Evolutionary conservation across 1,140 invertebrate genomes (phyloP).

Genomic region (Leptoteleia sp.): DNA sequence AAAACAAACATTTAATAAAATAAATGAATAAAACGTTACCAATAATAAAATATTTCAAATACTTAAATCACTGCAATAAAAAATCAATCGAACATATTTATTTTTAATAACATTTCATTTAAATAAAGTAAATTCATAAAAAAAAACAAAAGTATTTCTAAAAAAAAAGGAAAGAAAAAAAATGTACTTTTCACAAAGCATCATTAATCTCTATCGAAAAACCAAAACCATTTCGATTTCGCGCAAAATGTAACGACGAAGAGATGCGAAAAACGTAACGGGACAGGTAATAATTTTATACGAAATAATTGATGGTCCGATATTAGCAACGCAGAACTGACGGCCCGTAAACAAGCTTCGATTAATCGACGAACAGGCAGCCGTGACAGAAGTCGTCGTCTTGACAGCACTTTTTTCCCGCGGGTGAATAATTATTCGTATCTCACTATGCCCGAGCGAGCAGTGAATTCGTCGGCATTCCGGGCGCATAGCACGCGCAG

Average conservation of each 20-base stretch:
- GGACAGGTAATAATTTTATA: constrained; percentile 19
- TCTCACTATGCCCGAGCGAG: constrained; percentile 29
- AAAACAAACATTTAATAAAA: too few relatives aligned
- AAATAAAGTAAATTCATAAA: too few relatives aligned
- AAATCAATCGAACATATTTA: too few relatives aligned
- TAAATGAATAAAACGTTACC: too few relatives aligned
- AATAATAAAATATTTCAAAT: too few relatives aligned
- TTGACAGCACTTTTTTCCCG: constrained; percentile 55
- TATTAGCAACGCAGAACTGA: constrained; percentile 22
- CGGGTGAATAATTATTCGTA: constrained; percentile 58
- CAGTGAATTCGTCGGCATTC: constrained; percentile 57
- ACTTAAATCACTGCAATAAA: too few relatives aligned
- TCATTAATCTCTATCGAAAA: too few relatives aligned
- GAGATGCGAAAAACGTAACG: constrained; percentile 11
- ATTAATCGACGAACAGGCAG: constrained; percentile 54
- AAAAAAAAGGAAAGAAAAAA: too few relatives aligned
- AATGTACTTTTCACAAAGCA: too few relatives aligned
- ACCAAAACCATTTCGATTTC: too few relatives aligned
- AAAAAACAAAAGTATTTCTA: too few relatives aligned
- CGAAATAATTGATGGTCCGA: constrained; percentile 36
- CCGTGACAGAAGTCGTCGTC: constrained; percentile 55
- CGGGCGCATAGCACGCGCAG: constrained; percentile 34
- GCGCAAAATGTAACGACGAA: constrained; percentile 8
- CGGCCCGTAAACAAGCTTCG: constrained; percentile 43
- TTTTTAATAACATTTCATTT: too few relatives aligned